These are phyloP conservation scores for Paedocypris micromegethes DNA, from an alignment of 2,797 vertebrate species.

Conservation along the genomic window DNA sequence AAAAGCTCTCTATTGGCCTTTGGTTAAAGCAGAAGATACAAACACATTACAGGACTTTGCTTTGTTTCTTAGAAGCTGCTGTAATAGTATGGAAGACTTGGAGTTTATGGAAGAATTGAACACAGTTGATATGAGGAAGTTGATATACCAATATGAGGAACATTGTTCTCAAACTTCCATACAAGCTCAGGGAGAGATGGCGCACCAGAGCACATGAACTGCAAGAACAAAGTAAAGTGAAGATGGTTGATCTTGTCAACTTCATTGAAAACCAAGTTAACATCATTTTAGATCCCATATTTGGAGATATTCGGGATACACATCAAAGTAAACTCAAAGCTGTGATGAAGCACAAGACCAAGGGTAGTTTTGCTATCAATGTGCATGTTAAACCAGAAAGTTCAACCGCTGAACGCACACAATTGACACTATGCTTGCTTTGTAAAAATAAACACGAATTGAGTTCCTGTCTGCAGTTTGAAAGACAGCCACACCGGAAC, in stretches of 20 bases:
- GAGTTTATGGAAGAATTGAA: constrained; percentile 1
- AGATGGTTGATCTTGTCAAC: constrained; percentile 6
- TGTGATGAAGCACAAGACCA: neutral
- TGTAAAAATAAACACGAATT: neutral
- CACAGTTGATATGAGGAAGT: too few relatives aligned
- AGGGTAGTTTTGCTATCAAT: constrained; percentile 2
- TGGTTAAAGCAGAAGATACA: neutral
- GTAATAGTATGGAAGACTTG: constrained; percentile 3
- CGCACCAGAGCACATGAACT: neutral
- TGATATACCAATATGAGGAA: neutral
- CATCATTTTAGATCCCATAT: neutral
- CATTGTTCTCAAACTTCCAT: neutral
- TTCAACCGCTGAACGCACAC: too few relatives aligned
- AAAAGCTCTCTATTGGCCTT: neutral
- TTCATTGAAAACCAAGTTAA: constrained; percentile 6
- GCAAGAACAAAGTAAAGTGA: neutral
- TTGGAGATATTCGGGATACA: constrained; percentile 5
- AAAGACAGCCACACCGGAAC: neutral
- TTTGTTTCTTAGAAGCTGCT: constrained; percentile 7
- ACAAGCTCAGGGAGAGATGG: constrained; percentile 1
- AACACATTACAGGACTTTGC: neutral
- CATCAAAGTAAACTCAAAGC: neutral
- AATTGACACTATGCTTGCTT: too few relatives aligned
- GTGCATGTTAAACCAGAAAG: neutral
- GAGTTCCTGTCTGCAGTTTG: neutral